Base-by-base conservation (phyloP, 2,797 vertebrate species). In the Chanos chanos region DNA sequence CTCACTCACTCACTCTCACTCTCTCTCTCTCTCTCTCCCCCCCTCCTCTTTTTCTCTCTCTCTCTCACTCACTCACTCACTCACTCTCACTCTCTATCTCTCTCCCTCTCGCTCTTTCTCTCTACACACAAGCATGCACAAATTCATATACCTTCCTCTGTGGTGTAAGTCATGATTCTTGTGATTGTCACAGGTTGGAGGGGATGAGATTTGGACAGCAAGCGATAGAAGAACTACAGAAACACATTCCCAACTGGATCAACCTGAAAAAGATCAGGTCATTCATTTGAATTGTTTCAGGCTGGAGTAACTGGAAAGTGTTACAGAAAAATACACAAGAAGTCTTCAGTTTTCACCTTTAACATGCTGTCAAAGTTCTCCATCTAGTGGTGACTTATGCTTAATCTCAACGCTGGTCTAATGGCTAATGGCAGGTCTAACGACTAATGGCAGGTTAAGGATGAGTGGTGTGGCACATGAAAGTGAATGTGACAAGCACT, bases 221-320 rank as follows among this genome's bases (percentile, higher is more conserved):
- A 9, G 92, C 89, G 12, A 63, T 85, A 56, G 72, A 78, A 51
- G 72, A 77, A 65, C 76, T 98, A 36, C 83, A 79, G 10, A 72
- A 66, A 62, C 21, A 83, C 40, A 71, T 96, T 48, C 78, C 78
- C 0, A 25, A 27, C 16, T 90, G 92, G 87, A 81, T 74, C 1
- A 65, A 80, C 31, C 80, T 96, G 59, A 87, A 76, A 71, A 91
- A 72, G 52, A 75, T 97, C 9, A 76, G 92, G 94, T 94, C 78
- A 70, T 50, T 3, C 28, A 12, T 48, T 1, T n/a, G 1, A 52
- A 43, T 19, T 13, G n/a, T 7, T 24, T 43, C 30, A 43, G 12
- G 24, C 13, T 6, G 12, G 7, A 2, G 7, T 13, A 22, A n/a
- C 24, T 18, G 13, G 5, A 4, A 22, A n/a, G 4, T 2, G n/a